phyloP scores from a whole-genome alignment of 2,888 invertebrate species.

The Drosophila aldrichi region DNA sequence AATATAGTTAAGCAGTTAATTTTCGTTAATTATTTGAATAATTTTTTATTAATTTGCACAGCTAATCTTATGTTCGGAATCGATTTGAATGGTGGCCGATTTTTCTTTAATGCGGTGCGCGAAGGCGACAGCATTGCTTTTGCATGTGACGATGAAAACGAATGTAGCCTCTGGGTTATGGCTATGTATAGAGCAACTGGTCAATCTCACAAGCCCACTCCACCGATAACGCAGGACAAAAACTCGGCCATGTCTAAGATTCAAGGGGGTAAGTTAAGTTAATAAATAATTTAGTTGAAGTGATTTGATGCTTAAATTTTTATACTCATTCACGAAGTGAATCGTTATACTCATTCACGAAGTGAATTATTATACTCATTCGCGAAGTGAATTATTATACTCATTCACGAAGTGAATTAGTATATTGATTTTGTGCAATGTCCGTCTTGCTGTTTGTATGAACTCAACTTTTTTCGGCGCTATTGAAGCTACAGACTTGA shows the following conservation, averaged over 20 bases:
- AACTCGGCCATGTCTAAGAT: conserved; percentile 94
- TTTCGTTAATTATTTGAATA: not conserved
- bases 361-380: too few species aligned
- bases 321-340: too few species aligned
- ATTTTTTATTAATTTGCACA: not conserved
- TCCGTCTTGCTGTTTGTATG: too few species aligned
- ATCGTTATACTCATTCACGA: too few species aligned
- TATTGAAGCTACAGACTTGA: too few species aligned
- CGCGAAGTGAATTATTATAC: too few species aligned
- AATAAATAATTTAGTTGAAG: not conserved
- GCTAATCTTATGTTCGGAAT: conserved; percentile 97
- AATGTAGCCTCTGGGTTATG: conserved; percentile 99
- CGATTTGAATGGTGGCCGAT: conserved; percentile 96
- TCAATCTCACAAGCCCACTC: conserved; percentile 99
- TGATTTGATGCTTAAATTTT: too few species aligned
- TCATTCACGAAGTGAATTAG: too few species aligned
- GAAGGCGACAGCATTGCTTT: conserved; percentile 99
- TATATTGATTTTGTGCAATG: too few species aligned
- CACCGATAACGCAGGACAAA: conserved; percentile 94
- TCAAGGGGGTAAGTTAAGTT: conserved; percentile 88
- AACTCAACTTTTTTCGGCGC: too few species aligned
- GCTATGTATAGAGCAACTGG: conserved; percentile 99
- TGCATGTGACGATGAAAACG: conserved; percentile 98
- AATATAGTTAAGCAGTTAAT: too few species aligned
- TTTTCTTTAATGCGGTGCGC: conserved; percentile 99